Conservation (phyloP, 2,888 invertebrate species). For the Eudiplozoon nipponicum region DNA sequence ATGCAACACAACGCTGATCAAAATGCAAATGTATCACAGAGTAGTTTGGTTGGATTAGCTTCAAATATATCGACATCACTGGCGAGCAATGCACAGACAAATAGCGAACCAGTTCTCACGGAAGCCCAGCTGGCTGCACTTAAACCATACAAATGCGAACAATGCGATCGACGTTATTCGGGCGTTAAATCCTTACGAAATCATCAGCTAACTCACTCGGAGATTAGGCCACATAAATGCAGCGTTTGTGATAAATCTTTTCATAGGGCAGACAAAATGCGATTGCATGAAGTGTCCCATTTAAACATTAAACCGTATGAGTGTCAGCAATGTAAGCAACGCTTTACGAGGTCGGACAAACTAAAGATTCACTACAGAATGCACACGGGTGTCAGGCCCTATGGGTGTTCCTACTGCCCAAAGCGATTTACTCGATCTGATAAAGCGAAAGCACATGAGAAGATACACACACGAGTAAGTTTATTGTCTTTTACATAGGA, state of each 20-base stretch:
- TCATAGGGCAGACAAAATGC: constrained; percentile 3
- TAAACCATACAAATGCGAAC: constrained; percentile 5
- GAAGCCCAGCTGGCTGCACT: no score
- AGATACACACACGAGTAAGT: not conserved
- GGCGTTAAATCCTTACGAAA: not conserved
- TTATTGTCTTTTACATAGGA: no score
- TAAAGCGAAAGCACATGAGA: not conserved
- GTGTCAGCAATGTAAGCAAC: not conserved
- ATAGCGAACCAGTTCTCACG: no score
- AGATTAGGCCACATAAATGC: constrained; percentile 4
- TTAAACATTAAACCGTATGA: not conserved
- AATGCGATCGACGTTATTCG: not conserved
- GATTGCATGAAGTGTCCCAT: constrained; percentile 1
- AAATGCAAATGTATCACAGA: no score
- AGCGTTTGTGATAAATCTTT: constrained; percentile 2
- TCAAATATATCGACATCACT: no score
- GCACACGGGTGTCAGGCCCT: not conserved
- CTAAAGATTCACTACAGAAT: constrained; percentile 1
- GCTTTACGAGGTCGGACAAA: not conserved
- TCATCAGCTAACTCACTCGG: constrained; percentile 6
- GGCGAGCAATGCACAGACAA: no score
- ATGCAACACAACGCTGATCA: no score
- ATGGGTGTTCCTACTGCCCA: not conserved
- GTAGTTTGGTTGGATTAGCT: no score
- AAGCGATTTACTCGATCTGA: constrained; percentile 4